Evolutionary conservation across 2,888 invertebrate genomes (phyloP), one percentile per base, ranked within the genome.

Genomic region (Sympetrum striolatum): DNA sequence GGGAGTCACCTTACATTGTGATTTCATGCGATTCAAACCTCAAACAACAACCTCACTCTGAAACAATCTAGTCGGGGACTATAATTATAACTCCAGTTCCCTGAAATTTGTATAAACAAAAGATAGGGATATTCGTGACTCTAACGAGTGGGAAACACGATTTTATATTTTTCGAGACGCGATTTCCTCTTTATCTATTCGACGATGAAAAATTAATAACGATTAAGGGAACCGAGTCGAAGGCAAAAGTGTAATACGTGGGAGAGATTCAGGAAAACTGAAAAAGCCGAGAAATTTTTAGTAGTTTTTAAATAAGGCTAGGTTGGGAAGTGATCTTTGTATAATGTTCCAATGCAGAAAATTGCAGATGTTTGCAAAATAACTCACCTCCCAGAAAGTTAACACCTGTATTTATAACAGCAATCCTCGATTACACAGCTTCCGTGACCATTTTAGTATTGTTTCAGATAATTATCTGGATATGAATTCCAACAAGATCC

Each of bases 21-120:
- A 18, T 53, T 18, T 53, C 53, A 53, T 53, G 18, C 53, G 48
- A 14, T 10, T 48, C 12, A 48, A 10, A 39, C 39, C 39, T 39
- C 39, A 39, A 60, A 60, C 18, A 18, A 60, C 10, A 73, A 73
- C 35, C n/a, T 37, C 64, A 35, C 25, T 86, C 60, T 2, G 58
- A 60, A 35, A 22, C 86, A 15, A 86, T 86, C 86, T 18, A n/a
- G 86, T 8, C 14, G 18, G 37, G n/a, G 37, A 64, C n/a, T 64
- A 37, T 86, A 86, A 86, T 86, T 86, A 86, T 37, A 37, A 31
- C 86, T 35, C 60, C 35, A n/a, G 60, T 86, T 86, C 60, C 37
- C 60, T 22, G 58, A 60, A 86, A 60, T 86, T 86, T 86, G 37
- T 86, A 60, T 86, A 86, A 86, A 86, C 86, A 86, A 60, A 86